These are phyloP conservation scores for Aquatica leii DNA, from an alignment of 2,888 invertebrate species.

Conservation along the genomic window DNA sequence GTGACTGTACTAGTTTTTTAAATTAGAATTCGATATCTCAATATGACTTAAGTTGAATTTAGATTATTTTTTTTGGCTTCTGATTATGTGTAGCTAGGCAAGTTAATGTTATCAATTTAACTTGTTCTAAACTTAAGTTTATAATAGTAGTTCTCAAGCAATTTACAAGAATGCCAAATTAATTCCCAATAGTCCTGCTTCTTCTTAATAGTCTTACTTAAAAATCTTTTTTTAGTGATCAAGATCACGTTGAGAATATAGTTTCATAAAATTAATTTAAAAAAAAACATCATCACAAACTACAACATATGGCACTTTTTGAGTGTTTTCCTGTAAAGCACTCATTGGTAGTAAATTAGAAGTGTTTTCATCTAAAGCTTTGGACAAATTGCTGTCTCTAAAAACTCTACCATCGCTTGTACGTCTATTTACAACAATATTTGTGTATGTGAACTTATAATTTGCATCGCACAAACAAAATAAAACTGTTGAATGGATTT, in stretches of 20 bases:
- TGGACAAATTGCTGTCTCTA: constrained; percentile 38
- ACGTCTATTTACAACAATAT: constrained; percentile 34
- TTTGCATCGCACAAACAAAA: constrained; percentile 41
- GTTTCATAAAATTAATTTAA: constrained; percentile 38
- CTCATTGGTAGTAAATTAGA: constrained; percentile 32
- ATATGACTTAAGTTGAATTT: constrained; percentile 3
- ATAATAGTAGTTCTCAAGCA: constrained; percentile 34
- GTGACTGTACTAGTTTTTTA: no score
- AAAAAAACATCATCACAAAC: constrained; percentile 48
- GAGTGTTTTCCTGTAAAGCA: constrained; percentile 35
- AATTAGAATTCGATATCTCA: background rate
- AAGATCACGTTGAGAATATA: constrained; percentile 43
- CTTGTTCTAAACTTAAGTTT: constrained; percentile 28
- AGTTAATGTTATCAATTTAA: constrained; percentile 26
- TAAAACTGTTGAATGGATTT: background rate
- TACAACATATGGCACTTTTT: constrained; percentile 20
- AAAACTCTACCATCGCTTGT: constrained; percentile 46
- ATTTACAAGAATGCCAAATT: constrained; percentile 36
- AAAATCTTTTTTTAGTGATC: constrained; percentile 44
- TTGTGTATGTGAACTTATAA: constrained; percentile 38
- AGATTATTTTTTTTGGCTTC: background rate
- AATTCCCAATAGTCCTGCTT: constrained; percentile 31
- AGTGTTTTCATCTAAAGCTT: constrained; percentile 35
- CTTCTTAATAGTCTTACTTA: constrained; percentile 46
- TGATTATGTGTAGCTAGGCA: constrained; percentile 34